Evolutionary conservation across 2,888 invertebrate genomes (phyloP).

Genomic region (Morpho achilles): DNA sequence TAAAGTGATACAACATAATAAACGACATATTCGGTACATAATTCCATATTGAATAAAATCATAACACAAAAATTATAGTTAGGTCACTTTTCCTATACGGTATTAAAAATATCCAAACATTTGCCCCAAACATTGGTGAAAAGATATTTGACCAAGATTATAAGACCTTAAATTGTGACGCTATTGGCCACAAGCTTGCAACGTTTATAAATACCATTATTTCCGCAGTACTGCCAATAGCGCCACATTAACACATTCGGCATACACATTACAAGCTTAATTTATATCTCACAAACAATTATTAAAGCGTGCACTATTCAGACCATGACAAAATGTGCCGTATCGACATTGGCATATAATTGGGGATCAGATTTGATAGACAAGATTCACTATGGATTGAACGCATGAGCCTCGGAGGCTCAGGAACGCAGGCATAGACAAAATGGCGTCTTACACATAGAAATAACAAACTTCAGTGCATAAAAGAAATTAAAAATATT

Average conservation of each 20-base stretch:
- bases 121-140: not conserved
- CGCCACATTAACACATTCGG: too few relatives aligned
- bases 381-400: not conserved
- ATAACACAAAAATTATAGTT: too few relatives aligned
- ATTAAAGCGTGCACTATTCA: conserved; percentile 15
- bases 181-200: not conserved
- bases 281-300: conserved; percentile 12
- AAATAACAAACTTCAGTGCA: too few relatives aligned
- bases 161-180: not conserved
- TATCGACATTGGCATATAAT: conserved; percentile 45
- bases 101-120: not conserved
- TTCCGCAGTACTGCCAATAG: not conserved
- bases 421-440: too few relatives aligned
- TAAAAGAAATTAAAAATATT: too few relatives aligned
- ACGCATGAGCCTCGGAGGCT: not conserved
- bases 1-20: too few relatives aligned
- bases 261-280: not conserved
- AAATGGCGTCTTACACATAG: too few relatives aligned
- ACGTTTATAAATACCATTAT: not conserved
- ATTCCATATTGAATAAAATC: too few relatives aligned
- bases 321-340: conserved; percentile 61
- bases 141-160: not conserved
- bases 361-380: not conserved
- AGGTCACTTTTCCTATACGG: too few relatives aligned
- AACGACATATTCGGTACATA: not conserved